These are phyloP conservation scores for Drosophila asahinai DNA, from an alignment of 1,140 invertebrate species.

Conservation along the genomic window DNA sequence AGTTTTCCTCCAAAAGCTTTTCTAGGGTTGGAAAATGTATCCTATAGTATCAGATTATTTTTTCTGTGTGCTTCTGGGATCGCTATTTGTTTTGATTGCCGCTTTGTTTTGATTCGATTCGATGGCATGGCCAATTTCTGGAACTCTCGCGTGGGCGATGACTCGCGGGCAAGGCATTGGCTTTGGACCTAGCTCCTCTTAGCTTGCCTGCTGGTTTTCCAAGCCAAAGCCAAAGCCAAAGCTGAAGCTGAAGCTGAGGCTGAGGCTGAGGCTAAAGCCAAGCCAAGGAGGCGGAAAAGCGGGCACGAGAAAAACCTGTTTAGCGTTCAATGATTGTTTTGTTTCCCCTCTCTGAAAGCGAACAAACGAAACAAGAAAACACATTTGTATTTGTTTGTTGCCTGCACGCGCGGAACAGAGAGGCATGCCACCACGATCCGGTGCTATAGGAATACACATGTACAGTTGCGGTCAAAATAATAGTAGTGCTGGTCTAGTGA, in stretches of 20 bases:
- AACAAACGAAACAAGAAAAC: constrained; percentile 51
- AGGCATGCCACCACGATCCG: constrained; percentile 45
- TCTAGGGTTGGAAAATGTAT: background rate
- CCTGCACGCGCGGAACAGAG: constrained; percentile 62
- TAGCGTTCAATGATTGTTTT: constrained; percentile 79
- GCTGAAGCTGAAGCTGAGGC: background rate
- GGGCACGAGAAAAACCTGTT: constrained; percentile 82
- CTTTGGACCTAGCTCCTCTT: constrained; percentile 32
- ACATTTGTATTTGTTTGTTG: constrained; percentile 65
- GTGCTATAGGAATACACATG: constrained; percentile 7
- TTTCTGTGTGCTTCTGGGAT: background rate
- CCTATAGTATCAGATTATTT: background rate
- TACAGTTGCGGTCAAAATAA: too few species aligned
- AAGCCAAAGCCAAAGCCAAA: background rate
- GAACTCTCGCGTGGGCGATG: constrained; percentile 47
- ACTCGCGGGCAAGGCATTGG: constrained; percentile 45
- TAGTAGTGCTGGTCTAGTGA: too few species aligned
- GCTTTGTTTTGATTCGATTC: constrained; percentile 50
- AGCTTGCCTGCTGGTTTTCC: constrained; percentile 34
- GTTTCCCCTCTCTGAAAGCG: constrained; percentile 12
- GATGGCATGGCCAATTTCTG: constrained; percentile 50
- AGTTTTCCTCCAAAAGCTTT: background rate
- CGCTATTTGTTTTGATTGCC: constrained; percentile 39
- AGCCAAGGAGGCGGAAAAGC: constrained; percentile 78
- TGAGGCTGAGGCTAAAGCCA: background rate